Base-by-base conservation (phyloP, 2,888 invertebrate species). In the Aelia acuminata region DNA sequence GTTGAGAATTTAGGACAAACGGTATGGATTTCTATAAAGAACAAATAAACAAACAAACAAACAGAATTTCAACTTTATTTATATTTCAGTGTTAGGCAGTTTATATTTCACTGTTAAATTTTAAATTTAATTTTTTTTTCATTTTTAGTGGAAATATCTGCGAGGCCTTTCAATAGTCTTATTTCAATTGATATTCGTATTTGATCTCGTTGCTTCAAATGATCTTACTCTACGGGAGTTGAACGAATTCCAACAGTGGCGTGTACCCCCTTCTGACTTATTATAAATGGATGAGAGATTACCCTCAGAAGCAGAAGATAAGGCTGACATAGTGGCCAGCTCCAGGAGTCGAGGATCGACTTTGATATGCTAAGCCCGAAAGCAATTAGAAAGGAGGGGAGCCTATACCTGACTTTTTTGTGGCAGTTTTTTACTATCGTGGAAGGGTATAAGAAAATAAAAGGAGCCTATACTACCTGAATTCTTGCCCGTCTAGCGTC, bases 361-460 rank as follows among this genome's bases (percentile, higher is more conserved):
- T 80, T 80, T 47, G 80, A 80, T 80, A 80, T 80, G 75, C 75
- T 75, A 39, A 75, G 75, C 75, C 80, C 43, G 4, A 43, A 80
- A 43, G 80, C 80, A 80, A 80, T 80, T 80, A 80, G 80, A 43
- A n/a, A n/a, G n/a, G n/a, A n/a, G n/a, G n/a, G n/a, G n/a, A n/a
- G 3, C n/a, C 3, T 43, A 47, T 80, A 80, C 80, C 80, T 80
- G 80, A 2, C 43, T 80, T 80, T 80, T 80, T 80, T 80, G 80
- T 80, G 43, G 43, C n/a, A 4, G 22, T 43, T 80, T 80, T 80
- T 80, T 80, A 43, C 43, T 15, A 11, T 20, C 63, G n/a, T n/a
- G 22, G n/a, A 3, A 11, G n/a, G 43, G 43, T 22, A 13, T 10
- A 2, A 43, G 80, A 47, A 80, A 80, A 80, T 43, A 43, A 43